Conservation (phyloP, 2,113 vertebrate genomes). For the Pangasianodon gigas region DNA sequence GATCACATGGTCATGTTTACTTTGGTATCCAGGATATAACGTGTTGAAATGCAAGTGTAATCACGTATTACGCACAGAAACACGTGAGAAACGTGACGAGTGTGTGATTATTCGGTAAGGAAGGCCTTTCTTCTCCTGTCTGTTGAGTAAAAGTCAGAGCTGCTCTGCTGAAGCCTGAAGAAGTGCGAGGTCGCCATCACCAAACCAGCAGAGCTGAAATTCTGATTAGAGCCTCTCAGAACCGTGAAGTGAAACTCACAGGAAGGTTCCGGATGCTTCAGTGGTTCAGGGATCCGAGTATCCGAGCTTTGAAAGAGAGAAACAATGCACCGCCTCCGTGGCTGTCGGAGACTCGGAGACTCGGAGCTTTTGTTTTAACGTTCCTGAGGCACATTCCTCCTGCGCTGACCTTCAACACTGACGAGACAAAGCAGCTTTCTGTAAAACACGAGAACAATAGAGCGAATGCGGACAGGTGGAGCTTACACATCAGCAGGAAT, state of each 20-base stretch:
- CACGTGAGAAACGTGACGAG: background rate
- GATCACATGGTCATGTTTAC: background rate
- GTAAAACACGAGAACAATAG: background rate
- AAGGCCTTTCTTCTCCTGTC: background rate
- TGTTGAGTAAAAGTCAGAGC: background rate
- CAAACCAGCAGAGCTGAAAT: background rate
- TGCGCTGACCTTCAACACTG: constrained; percentile 26
- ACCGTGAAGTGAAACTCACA: background rate
- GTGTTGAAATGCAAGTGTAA: too few relatives aligned
- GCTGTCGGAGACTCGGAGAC: background rate
- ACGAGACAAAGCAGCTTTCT: constrained; percentile 18
- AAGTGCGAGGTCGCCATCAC: constrained; percentile 1
- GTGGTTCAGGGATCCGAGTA: background rate
- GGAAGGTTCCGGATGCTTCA: background rate
- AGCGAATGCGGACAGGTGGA: background rate
- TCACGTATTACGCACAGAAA: background rate
- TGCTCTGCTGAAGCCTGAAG: constrained; percentile 12
- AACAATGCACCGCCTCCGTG: constrained; percentile 3
- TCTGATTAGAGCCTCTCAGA: constrained; percentile 5
- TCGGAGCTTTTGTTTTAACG: background rate
- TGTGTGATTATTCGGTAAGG: background rate
- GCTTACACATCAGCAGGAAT: background rate
- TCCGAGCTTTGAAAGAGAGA: background rate
- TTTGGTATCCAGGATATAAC: too few relatives aligned
- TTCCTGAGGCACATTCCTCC: constrained; percentile 17